These are phyloP conservation scores for Sericinus montela DNA, from an alignment of 2,888 invertebrate species.

Conservation along the genomic window DNA sequence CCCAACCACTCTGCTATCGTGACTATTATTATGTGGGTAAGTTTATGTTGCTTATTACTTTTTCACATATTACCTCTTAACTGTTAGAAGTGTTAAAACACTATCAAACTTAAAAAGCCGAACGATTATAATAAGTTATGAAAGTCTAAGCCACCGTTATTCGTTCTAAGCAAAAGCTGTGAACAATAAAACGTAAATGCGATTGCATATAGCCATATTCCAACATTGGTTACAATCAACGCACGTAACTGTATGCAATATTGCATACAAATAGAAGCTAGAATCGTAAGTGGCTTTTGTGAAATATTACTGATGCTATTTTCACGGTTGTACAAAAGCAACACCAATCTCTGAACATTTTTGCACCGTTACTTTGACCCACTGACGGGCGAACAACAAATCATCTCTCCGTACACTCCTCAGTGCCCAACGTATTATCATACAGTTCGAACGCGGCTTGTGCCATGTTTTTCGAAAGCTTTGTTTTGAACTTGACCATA, in stretches of 20 bases:
- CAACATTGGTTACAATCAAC: background rate
- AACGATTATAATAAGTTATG: too few relatives aligned
- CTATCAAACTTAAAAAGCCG: too few relatives aligned
- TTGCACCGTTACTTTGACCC: constrained; percentile 65
- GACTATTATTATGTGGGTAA: too few relatives aligned
- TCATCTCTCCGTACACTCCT: constrained; percentile 23
- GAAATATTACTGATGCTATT: background rate
- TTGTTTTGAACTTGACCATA: constrained; percentile 55
- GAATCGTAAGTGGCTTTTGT: constrained; percentile 6
- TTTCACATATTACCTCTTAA: too few relatives aligned
- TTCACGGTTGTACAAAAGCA: constrained; percentile 12
- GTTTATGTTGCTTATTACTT: too few relatives aligned
- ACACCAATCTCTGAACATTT: constrained; percentile 27
- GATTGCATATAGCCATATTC: background rate
- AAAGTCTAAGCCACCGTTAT: too few relatives aligned
- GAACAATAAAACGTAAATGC: too few relatives aligned
- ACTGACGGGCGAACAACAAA: constrained; percentile 38
- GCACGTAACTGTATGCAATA: constrained; percentile 4
- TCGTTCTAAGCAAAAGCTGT: too few relatives aligned
- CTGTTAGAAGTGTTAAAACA: too few relatives aligned
- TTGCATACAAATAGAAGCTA: constrained; percentile 14
- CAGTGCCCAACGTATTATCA: constrained; percentile 50
- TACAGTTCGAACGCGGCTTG: constrained; percentile 51
- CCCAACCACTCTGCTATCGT: too few relatives aligned
- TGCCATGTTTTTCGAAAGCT: constrained; percentile 74